Conservation (phyloP, 2,797 vertebrate species). For the Muscicapa striata region DNA sequence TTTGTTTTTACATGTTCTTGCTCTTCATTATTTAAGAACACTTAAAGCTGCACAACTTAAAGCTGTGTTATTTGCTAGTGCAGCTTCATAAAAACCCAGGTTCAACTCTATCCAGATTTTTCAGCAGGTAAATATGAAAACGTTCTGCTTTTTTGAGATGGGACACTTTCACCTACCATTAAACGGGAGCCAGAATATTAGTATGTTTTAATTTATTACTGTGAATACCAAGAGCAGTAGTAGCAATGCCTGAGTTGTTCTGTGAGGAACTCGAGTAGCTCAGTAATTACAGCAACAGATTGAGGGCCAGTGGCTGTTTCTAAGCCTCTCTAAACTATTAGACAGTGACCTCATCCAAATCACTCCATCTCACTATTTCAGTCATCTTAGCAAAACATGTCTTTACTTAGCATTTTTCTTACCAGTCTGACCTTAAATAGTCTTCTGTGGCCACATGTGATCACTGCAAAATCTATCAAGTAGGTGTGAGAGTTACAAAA, state of each 20-base stretch:
- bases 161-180: neutral
- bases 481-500: neutral
- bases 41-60: neutral
- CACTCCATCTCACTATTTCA: conserved; percentile 4
- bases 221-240: neutral
- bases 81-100: neutral
- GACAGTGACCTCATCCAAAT: conserved; percentile 37
- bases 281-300: conserved; percentile 40
- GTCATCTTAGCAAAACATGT: neutral
- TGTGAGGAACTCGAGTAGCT: neutral
- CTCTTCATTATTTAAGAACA: neutral
- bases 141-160: neutral
- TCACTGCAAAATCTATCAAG: neutral
- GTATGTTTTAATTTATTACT: neutral
- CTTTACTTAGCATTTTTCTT: neutral
- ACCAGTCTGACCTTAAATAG: neutral
- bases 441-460: neutral
- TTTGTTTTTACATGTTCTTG: neutral
- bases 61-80: neutral
- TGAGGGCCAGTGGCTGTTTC: neutral
- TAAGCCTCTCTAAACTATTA: conserved; percentile 53
- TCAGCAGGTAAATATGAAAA: neutral
- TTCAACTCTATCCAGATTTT: neutral
- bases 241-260: neutral
- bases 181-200: neutral